Base-by-base conservation (phyloP, 2,797 vertebrate genomes). In the Pelobates cultripes region DNA sequence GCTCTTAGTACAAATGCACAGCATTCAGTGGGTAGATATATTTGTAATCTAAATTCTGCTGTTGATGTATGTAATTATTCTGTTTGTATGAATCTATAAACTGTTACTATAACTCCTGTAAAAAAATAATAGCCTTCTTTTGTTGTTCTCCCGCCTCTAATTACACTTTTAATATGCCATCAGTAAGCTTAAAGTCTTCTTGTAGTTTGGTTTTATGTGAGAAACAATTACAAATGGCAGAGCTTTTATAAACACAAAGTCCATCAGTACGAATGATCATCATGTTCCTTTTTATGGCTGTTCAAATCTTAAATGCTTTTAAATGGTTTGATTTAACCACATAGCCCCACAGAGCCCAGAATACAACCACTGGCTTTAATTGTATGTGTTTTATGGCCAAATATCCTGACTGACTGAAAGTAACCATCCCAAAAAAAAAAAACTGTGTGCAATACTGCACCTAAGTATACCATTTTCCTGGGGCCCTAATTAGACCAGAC, bases 131-230 rank as follows among this genome's bases (percentile, higher is more conserved):
- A 66, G 67, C 15, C 80, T 64, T 41, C 43, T 45, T 45, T 45
- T 7, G 44, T 9, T 42, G 57, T 72, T 28, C 43, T n/a, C 45
- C 6, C 44, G 43, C 9, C 60, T 71, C 74, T 77, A 82, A 77
- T 82, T 77, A 82, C 40, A 13, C 55, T 28, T 82, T 77, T 82
- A 82, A 82, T 77, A 66, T 43, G 74, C 68, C 60, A 71, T 82
- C 63, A 77, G 74, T 82, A 72, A 82, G 57, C 55, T 45, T 66
- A 77, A 77, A 70, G 76, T 51, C 70, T 66, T 43, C 69, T 60
- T 10, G 13, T 43, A 55, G 74, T 73, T 72, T 77, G 43, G 40
- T 3, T 77, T 77, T 77, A 82, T 60, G 42, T 41, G 69, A 53
- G 61, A 72, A 73, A 60, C 75, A 77, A 82, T 77, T 73, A 77